These are phyloP conservation scores for Cladopsammia gracilis DNA, from an alignment of 64 coral and sea anemone species.

Conservation along the genomic window DNA sequence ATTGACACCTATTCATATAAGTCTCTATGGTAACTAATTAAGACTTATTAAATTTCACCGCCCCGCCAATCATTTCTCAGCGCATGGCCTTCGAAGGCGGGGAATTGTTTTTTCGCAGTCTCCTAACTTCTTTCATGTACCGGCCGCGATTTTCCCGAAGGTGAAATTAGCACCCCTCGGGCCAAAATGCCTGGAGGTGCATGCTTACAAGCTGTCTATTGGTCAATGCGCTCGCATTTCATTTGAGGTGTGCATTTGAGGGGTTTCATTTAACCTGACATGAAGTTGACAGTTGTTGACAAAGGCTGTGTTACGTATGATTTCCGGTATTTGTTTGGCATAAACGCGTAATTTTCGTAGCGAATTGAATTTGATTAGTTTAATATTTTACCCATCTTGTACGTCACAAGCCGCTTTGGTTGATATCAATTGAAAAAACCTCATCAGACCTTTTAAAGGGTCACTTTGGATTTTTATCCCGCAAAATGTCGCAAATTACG, in stretches of 20 bases:
- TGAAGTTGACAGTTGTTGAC: conserved; percentile 70
- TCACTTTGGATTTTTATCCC: too few relatives aligned
- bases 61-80: conserved; percentile 75
- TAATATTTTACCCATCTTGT: conserved; percentile 39
- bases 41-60: conserved; percentile 89
- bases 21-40: conserved; percentile 85
- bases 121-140: conserved; percentile 62
- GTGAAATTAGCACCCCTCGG: not conserved
- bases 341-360: conserved; percentile 68
- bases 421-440: not conserved
- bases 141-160: not conserved
- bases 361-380: conserved; percentile 78
- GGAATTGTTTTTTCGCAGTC: conserved; percentile 73
- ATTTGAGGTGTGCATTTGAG: conserved; percentile 41
- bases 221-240: not conserved
- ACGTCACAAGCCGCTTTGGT: conserved; percentile 11
- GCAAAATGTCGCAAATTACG: not conserved
- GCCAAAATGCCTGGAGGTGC: not conserved
- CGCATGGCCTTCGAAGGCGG: conserved; percentile 41
- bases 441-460: too few relatives aligned
- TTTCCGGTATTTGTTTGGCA: conserved; percentile 82
- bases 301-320: conserved; percentile 65
- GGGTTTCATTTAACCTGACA: conserved; percentile 73
- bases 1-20: conserved; percentile 73
- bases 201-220: not conserved